Evolutionary conservation across 2,888 invertebrate genomes (phyloP), one percentile per base, ranked within the genome.

Genomic region (Trichopoda pennipes): DNA sequence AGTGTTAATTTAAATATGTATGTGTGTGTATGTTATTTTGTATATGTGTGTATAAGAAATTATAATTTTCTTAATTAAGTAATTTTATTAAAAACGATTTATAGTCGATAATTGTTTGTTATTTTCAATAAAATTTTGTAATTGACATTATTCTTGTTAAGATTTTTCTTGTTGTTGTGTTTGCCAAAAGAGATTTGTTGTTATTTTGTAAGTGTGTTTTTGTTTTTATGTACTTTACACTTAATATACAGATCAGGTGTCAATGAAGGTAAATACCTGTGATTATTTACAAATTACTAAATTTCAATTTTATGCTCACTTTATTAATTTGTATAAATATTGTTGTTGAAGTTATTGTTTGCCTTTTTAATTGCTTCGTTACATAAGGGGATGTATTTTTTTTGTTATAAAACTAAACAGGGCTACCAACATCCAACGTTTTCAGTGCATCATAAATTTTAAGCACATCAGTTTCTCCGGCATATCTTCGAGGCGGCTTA

Each of bases 241-340:
- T 12, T 1, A 10, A 4, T 35, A n/a, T 16, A 35, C 35, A 32
- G 17, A 61, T 74, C 81, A 81, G 69, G 81, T 81, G 78, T 81
- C 75, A 81, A 81, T 78, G 58, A 81, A 74, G 63, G 47, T 64
- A 78, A 81, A 81, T 70, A 78, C 70, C 75, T 81, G 77, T 58
- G 58, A 53, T 38, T 47, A 70, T 78, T 78, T 58, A 47, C 69
- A 81, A 63, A 64, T 74, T 70, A 64, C 78, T n/a, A n/a, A n/a
- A n/a, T 66, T 70, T 66, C 69, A 75, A 75, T 78, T 72, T 61
- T 75, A 47, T 78, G 64, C 47, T 78, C 49, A 75, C 49, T 78
- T 81, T 55, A 75, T 75, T 75, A 61, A 75, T 75, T 49, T 78
- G 35, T 51, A 23, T 66, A 42, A 58, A 49, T 28, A 35, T 53